Conservation (phyloP, 1,140 invertebrate species). For the Mycetomoellerius zeteki region DNA sequence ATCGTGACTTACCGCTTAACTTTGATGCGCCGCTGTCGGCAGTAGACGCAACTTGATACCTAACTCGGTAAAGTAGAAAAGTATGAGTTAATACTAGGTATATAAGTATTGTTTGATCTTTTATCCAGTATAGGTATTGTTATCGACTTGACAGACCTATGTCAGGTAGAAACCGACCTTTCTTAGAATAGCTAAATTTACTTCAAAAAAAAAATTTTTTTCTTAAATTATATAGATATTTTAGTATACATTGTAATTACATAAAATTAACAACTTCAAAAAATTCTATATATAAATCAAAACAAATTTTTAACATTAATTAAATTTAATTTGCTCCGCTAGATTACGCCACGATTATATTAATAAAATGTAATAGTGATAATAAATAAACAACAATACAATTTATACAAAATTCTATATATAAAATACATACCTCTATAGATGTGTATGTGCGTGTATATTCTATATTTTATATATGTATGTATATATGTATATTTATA, state of each 20-base stretch:
- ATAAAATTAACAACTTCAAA: neutral
- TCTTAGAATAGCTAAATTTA: conserved; percentile 2
- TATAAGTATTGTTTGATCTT: conserved; percentile 20
- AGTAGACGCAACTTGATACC: neutral
- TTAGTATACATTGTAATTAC: neutral
- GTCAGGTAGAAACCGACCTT: conserved; percentile 10
- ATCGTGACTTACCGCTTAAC: neutral
- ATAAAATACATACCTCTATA: no score
- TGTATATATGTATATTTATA: neutral
- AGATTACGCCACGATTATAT: neutral
- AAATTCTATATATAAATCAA: neutral
- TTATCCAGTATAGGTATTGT: conserved; percentile 4
- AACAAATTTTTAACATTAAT: neutral
- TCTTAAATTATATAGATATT: conserved; percentile 6
- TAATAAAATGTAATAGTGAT: neutral
- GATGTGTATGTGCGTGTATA: neutral
- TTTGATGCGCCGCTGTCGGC: neutral
- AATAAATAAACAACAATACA: neutral
- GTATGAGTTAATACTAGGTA: neutral
- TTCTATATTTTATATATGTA: neutral
- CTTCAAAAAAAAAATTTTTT: neutral
- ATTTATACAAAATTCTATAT: neutral
- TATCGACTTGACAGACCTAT: conserved; percentile 27
- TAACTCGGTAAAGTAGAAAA: conserved; percentile 50
- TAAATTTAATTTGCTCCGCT: neutral